Percentiles rank a stretch among this genome's conserved stretches.
phyloP scores from a whole-genome alignment of 1,140 invertebrate species.

The Euura lappo region DNA sequence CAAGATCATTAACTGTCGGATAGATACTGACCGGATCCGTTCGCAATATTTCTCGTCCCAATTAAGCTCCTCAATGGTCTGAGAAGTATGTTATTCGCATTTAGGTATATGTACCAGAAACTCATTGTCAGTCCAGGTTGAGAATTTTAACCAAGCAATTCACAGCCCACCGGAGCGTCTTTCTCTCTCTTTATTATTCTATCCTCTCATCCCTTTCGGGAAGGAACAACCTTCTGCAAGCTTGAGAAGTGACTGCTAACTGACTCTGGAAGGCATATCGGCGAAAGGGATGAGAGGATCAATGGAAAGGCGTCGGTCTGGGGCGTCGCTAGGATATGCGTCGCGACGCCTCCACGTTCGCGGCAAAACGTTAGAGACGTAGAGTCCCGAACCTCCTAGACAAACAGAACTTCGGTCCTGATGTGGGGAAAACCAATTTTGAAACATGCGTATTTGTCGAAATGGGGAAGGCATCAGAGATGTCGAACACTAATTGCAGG shows the following conservation, averaged over 20 bases:
- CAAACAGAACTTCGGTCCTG: not conserved
- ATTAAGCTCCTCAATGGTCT: too few relatives aligned
- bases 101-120: too few relatives aligned
- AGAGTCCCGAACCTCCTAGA: not conserved
- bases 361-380: not conserved
- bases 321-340: constrained; percentile 37
- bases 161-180: not conserved
- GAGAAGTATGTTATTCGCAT: too few relatives aligned
- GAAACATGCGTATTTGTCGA: not conserved
- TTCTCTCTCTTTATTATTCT: not conserved
- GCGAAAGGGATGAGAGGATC: constrained; percentile 30
- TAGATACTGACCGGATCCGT: too few relatives aligned
- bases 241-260: constrained; percentile 6
- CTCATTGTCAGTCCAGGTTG: too few relatives aligned
- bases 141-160: too few relatives aligned
- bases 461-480: not conserved
- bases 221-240: not conserved
- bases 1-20: too few relatives aligned
- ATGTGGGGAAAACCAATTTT: not conserved
- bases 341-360: constrained; percentile 29
- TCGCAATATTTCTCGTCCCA: too few relatives aligned
- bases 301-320: constrained; percentile 46
- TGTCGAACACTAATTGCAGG: not conserved
- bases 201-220: not conserved
- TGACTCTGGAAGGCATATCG: not conserved